Evolutionary conservation across 2,113 vertebrate genomes (phyloP).

Genomic region (Percina caprodes): DNA sequence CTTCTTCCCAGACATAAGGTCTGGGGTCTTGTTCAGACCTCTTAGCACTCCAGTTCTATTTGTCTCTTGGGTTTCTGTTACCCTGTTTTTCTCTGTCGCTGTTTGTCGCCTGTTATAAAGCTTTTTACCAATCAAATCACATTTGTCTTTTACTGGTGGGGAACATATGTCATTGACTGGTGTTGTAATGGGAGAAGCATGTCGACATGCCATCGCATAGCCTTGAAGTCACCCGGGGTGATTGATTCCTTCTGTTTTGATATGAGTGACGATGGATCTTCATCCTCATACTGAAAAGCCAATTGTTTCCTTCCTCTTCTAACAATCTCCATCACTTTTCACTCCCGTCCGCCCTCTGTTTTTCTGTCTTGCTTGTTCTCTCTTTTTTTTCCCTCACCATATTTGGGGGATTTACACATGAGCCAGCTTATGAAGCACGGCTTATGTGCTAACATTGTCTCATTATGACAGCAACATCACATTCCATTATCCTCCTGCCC

Average conservation of each 20-base stretch:
- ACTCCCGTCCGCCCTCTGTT: slow-evolving; percentile 23
- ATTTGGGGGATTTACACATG: slow-evolving; percentile 62
- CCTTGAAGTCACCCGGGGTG: slow-evolving; percentile 41
- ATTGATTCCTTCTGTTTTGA: slow-evolving; percentile 54
- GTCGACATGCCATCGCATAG: slow-evolving; percentile 11
- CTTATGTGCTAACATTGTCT: slow-evolving; percentile 65
- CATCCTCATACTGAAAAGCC: slow-evolving; percentile 41
- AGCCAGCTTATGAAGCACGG: slow-evolving; percentile 53
- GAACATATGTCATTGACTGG: slow-evolving; percentile 38
- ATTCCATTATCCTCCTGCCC: slow-evolving; percentile 34
- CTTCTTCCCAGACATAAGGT: neutral
- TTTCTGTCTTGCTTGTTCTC: slow-evolving; percentile 37
- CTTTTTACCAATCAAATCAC: slow-evolving; percentile 35
- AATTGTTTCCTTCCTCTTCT: slow-evolving; percentile 42
- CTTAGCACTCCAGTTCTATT: slow-evolving; percentile 3
- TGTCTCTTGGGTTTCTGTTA: neutral
- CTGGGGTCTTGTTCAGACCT: neutral
- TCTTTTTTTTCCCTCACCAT: slow-evolving; percentile 2
- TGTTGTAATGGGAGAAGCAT: slow-evolving; percentile 20
- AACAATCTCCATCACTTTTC: slow-evolving; percentile 35
- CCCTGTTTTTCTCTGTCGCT: slow-evolving; percentile 6
- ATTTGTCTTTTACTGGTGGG: slow-evolving; percentile 40
- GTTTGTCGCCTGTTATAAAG: slow-evolving; percentile 20
- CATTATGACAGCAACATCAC: slow-evolving; percentile 57
- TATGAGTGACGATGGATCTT: slow-evolving; percentile 35